Conservation (phyloP, 30 jellyfish, hydroid and myxozoan species). For the Pelagia noctiluca region DNA sequence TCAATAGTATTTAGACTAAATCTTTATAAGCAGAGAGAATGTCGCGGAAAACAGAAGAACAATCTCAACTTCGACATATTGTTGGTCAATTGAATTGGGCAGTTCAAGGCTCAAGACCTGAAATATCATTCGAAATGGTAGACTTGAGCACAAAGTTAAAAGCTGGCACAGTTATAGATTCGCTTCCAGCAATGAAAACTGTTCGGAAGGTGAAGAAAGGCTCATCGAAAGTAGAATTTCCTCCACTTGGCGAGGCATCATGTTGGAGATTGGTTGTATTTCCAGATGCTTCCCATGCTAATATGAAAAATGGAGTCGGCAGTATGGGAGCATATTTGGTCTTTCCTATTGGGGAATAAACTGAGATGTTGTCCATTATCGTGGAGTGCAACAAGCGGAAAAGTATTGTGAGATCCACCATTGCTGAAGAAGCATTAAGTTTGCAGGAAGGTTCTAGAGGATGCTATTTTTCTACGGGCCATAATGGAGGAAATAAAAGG, state of each 20-base stretch:
- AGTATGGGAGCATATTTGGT: background rate
- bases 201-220: background rate
- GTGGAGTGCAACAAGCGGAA: background rate
- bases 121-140: slow-evolving; percentile 27
- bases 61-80: background rate
- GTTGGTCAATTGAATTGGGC: slow-evolving; percentile 40
- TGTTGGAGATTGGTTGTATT: background rate
- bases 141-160: slow-evolving; percentile 41
- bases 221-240: background rate
- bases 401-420: background rate
- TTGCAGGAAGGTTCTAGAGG: background rate
- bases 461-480: background rate
- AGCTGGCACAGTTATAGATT: slow-evolving; percentile 9
- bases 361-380: background rate
- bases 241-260: background rate
- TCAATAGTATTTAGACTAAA: slow-evolving; percentile 1
- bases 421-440: background rate
- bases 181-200: slow-evolving; percentile 27
- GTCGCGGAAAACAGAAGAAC: background rate
- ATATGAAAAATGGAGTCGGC: background rate
- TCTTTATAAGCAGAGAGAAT: slow-evolving; percentile 9
- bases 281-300: background rate
- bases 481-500: background rate
- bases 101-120: slow-evolving; percentile 50
- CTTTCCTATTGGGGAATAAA: background rate